These are phyloP conservation scores for Uria lomvia DNA, from an alignment of 2,113 vertebrate species.

Conservation along the genomic window DNA sequence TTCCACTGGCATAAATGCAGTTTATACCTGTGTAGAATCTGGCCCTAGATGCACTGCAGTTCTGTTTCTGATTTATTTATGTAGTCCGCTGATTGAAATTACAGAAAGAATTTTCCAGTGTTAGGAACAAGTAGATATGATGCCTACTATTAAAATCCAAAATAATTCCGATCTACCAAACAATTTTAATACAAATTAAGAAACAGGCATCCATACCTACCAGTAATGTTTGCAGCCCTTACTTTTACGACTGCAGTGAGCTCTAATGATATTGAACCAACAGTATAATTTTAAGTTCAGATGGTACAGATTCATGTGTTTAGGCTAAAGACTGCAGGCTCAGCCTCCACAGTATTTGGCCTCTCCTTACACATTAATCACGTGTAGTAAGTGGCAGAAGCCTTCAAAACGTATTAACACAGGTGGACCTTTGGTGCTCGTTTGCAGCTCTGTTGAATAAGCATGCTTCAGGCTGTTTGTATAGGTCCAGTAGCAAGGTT, in stretches of 20 bases:
- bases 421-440: neutral
- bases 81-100: neutral
- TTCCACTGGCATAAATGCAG: neutral
- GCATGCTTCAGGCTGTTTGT: slow-evolving; percentile 12
- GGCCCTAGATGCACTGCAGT: neutral
- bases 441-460: neutral
- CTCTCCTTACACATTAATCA: neutral
- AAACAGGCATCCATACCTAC: neutral
- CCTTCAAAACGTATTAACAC: neutral
- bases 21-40: neutral
- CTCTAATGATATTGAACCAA: neutral
- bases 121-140: neutral
- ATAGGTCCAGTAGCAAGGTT: slow-evolving; percentile 25
- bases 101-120: neutral
- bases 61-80: neutral
- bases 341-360: neutral
- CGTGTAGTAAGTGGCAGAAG: neutral
- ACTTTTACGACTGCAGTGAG: neutral
- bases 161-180: neutral
- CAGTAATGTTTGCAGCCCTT: neutral
- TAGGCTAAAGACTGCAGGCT: neutral
- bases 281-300: neutral
- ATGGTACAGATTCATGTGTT: neutral
- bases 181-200: neutral
- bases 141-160: neutral